phyloP scores from a whole-genome alignment of 2,888 invertebrate genomes.

The Acrobasis suavella region DNA sequence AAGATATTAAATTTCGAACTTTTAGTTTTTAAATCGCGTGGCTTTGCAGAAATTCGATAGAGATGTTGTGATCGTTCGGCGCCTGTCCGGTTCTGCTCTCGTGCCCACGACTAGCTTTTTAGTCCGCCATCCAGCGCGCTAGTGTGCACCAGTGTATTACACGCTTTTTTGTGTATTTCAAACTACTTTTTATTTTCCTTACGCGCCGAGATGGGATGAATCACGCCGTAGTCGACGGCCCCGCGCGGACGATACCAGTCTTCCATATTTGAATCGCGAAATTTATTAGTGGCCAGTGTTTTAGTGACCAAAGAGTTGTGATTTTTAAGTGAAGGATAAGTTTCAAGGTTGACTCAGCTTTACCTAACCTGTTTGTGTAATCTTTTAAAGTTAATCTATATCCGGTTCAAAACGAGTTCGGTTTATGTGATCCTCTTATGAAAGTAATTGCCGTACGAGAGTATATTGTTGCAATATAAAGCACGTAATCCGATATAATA shows the following conservation, averaged over 20 bases:
- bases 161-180: conserved; percentile 34
- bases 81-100: conserved; percentile 57
- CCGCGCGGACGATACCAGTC: conserved; percentile 53
- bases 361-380: conserved; percentile 12
- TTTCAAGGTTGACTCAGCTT: conserved; percentile 18
- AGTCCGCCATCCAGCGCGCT: conserved; percentile 27
- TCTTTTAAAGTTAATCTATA: conserved; percentile 13
- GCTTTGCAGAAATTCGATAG: conserved; percentile 31
- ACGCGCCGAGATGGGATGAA: conserved; percentile 63
- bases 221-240: conserved; percentile 64
- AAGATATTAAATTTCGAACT: conserved; percentile 12
- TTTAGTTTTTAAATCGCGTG: neutral
- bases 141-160: conserved; percentile 40
- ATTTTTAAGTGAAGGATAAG: conserved; percentile 24
- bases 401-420: conserved; percentile 12
- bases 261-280: conserved; percentile 39
- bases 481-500: conserved; percentile 13
- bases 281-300: conserved; percentile 23
- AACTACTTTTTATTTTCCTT: conserved; percentile 54
- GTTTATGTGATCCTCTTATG: conserved; percentile 7
- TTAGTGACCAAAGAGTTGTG: conserved; percentile 22
- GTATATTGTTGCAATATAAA: conserved; percentile 7
- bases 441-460: conserved; percentile 13
- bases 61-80: conserved; percentile 32
- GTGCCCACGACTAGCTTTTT: conserved; percentile 42